Conservation (phyloP, 2,888 invertebrate genomes). For the Cerastis leucographa region DNA sequence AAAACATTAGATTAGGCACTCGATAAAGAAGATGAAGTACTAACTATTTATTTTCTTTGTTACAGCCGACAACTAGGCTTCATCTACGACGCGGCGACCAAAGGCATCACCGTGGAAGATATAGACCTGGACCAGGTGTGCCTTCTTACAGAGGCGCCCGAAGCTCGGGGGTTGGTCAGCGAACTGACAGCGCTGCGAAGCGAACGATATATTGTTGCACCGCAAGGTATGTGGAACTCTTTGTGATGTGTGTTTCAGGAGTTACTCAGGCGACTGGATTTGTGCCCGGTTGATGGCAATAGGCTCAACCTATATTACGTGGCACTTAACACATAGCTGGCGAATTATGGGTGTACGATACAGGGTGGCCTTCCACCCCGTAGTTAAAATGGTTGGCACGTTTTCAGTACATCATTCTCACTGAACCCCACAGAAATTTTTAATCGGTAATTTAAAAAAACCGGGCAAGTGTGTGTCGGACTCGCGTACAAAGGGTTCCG, state of each 20-base stretch:
- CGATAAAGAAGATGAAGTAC: too few relatives aligned
- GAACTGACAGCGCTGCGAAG: slow-evolving; percentile 74
- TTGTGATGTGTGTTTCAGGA: background rate
- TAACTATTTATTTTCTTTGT: slow-evolving; percentile 60
- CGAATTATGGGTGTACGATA: too few relatives aligned
- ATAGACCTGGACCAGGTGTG: slow-evolving; percentile 81
- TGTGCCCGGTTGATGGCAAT: background rate
- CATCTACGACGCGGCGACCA: slow-evolving; percentile 83
- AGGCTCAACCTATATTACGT: too few relatives aligned
- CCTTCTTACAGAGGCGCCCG: slow-evolving; percentile 77
- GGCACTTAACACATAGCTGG: too few relatives aligned
- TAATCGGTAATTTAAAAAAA: too few relatives aligned
- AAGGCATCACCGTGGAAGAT: slow-evolving; percentile 82
- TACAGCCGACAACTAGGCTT: slow-evolving; percentile 85
- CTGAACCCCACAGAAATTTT: too few relatives aligned
- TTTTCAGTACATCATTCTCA: too few relatives aligned
- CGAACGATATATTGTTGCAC: slow-evolving; percentile 72
- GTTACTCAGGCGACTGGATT: background rate
- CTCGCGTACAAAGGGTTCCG: too few relatives aligned
- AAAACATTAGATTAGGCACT: too few relatives aligned
- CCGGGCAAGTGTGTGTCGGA: too few relatives aligned
- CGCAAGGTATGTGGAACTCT: slow-evolving; percentile 79
- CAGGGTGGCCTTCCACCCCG: too few relatives aligned
- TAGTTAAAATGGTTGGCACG: too few relatives aligned
- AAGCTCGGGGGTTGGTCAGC: slow-evolving; percentile 74